phyloP scores from a whole-genome alignment of 2,888 invertebrate species.

The Julus scandinavius region DNA sequence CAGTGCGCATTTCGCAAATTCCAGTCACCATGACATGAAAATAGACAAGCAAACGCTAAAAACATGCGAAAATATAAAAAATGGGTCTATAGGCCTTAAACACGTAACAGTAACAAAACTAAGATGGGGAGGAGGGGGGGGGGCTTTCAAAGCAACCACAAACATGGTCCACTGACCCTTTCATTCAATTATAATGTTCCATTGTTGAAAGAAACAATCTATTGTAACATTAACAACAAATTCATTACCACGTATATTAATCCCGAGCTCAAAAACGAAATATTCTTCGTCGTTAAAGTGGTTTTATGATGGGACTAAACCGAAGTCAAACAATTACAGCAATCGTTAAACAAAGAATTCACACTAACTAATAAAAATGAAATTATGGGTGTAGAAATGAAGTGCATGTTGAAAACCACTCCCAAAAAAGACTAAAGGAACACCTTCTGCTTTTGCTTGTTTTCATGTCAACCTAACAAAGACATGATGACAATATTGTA shows the following conservation, averaged over 20 bases:
- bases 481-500: constrained; percentile 1
- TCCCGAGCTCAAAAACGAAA: constrained; percentile 35
- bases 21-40: background rate
- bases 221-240: constrained; percentile 46
- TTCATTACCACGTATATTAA: constrained; percentile 35
- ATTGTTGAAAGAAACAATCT: constrained; percentile 45
- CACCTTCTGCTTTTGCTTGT: constrained; percentile 1
- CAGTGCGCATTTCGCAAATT: background rate
- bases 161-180: constrained; percentile 25
- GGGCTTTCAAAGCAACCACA: background rate
- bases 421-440: constrained; percentile 17
- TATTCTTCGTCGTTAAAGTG: constrained; percentile 43
- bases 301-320: constrained; percentile 25
- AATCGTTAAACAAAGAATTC: constrained; percentile 46
- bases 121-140: background rate
- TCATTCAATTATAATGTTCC: constrained; percentile 37
- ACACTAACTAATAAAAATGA: constrained; percentile 16
- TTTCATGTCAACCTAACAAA: constrained; percentile 31
- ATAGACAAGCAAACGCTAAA: background rate
- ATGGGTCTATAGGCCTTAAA: background rate
- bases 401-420: constrained; percentile 19
- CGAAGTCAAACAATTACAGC: constrained; percentile 31
- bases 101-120: background rate
- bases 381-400: constrained; percentile 22
- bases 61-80: background rate